These are phyloP conservation scores for Andrena dorsata DNA, from an alignment of 2,888 invertebrate species.

Conservation along the genomic window DNA sequence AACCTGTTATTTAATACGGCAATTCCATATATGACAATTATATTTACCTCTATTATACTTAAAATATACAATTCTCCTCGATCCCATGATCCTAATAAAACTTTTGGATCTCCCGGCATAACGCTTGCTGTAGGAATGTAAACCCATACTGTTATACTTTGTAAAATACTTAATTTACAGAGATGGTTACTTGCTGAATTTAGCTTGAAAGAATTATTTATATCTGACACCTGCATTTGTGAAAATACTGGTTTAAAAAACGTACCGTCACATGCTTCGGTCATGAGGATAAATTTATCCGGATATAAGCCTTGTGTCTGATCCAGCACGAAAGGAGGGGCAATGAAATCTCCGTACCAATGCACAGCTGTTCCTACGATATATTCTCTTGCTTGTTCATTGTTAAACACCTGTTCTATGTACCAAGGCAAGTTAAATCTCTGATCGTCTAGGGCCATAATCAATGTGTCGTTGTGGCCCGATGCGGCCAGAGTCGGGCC, in stretches of 20 bases:
- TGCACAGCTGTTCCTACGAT: conserved; percentile 93
- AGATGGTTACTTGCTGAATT: too few relatives aligned
- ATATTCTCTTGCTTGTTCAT: conserved; percentile 86
- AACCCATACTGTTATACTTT: too few relatives aligned
- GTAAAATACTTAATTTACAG: too few relatives aligned
- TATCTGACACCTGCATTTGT: too few relatives aligned
- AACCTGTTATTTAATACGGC: neutral
- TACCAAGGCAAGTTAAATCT: conserved; percentile 89
- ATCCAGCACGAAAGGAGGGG: conserved; percentile 87
- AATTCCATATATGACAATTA: neutral
- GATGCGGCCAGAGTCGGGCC: conserved; percentile 90
- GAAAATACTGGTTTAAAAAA: neutral
- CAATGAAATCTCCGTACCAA: conserved; percentile 91
- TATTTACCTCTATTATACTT: conserved; percentile 87
- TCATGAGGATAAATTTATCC: conserved; percentile 90
- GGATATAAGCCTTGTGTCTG: conserved; percentile 88
- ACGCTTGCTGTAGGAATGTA: too few relatives aligned
- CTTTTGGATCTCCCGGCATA: conserved; percentile 81
- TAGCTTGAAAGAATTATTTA: neutral
- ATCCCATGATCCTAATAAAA: conserved; percentile 91
- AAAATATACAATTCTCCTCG: conserved; percentile 88
- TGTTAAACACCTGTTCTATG: conserved; percentile 85
- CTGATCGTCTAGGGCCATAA: conserved; percentile 93
- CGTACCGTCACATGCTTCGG: conserved; percentile 92
- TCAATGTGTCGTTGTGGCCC: conserved; percentile 87